Conservation (phyloP, 2,113 vertebrate genomes). For the Rhinogobius similis region DNA sequence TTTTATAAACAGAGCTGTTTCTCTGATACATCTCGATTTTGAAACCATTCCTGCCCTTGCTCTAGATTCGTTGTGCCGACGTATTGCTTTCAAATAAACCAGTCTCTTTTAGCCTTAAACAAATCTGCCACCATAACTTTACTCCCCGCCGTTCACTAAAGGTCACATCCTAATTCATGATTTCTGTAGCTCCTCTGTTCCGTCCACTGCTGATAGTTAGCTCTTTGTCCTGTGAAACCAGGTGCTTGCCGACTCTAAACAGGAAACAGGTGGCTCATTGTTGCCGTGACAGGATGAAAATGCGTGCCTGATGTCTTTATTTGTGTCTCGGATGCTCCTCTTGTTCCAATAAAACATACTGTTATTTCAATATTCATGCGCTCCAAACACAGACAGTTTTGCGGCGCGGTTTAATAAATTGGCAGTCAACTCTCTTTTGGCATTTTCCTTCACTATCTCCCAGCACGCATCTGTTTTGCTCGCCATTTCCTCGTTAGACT, state of each 20-base stretch:
- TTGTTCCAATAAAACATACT: neutral
- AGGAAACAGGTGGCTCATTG: conserved; percentile 7
- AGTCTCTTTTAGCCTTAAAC: neutral
- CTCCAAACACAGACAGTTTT: neutral
- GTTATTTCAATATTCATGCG: conserved; percentile 1
- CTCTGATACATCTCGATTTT: too few relatives aligned
- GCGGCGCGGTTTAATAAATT: neutral
- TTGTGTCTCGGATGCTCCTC: neutral
- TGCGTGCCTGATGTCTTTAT: neutral
- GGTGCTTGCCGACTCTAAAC: neutral
- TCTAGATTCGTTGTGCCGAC: neutral
- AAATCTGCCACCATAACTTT: neutral
- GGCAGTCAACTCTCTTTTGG: conserved; percentile 9
- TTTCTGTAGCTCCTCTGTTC: neutral
- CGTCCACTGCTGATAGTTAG: neutral
- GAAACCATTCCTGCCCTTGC: too few relatives aligned
- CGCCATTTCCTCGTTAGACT: conserved; percentile 40
- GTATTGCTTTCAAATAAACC: neutral
- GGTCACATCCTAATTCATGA: neutral
- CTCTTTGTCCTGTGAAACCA: neutral
- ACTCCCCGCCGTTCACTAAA: neutral
- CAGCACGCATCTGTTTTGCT: conserved; percentile 49
- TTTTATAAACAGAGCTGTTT: too few relatives aligned
- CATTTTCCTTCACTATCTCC: conserved; percentile 30
- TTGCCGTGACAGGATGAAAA: conserved; percentile 4